These are phyloP conservation scores for Hartigia nigra DNA, from an alignment of 2,888 invertebrate species.

Conservation along the genomic window DNA sequence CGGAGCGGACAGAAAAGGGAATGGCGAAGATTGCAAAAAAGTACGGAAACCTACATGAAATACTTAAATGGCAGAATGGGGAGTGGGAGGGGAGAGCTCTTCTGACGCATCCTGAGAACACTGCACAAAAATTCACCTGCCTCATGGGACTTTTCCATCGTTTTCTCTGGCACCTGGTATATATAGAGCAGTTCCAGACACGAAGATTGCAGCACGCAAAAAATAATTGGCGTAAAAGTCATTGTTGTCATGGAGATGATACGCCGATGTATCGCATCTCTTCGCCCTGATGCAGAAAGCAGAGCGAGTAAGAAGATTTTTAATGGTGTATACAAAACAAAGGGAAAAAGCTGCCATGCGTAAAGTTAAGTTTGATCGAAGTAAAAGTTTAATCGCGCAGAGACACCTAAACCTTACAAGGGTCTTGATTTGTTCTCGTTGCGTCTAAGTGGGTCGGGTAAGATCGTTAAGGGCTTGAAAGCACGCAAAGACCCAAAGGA, in stretches of 20 bases:
- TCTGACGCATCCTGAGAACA: background rate
- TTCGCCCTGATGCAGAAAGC: background rate
- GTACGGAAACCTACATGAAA: background rate
- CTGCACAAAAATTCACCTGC: background rate
- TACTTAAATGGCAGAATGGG: no score
- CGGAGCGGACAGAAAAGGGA: background rate
- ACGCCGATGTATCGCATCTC: background rate
- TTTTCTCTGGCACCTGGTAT: background rate
- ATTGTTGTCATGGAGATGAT: background rate
- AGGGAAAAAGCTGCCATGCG: constrained; percentile 20
- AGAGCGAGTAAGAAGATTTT: constrained; percentile 45
- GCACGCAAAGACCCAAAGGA: background rate
- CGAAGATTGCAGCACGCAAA: background rate
- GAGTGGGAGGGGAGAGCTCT: background rate
- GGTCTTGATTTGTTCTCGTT: constrained; percentile 36
- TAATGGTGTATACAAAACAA: constrained; percentile 34
- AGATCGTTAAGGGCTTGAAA: background rate
- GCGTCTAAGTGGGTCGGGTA: constrained; percentile 20
- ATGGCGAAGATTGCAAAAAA: background rate
- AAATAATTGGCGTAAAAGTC: background rate
- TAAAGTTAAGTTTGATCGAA: constrained; percentile 61
- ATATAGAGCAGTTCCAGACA: background rate
- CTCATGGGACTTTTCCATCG: background rate
- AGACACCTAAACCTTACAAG: background rate
- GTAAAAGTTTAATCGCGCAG: constrained; percentile 60